A percentile compares a stretch with the other conserved stretches of the same genome.
phyloP scores from a whole-genome alignment of 2,113 vertebrate species.

The Pangasianodon gigas region DNA sequence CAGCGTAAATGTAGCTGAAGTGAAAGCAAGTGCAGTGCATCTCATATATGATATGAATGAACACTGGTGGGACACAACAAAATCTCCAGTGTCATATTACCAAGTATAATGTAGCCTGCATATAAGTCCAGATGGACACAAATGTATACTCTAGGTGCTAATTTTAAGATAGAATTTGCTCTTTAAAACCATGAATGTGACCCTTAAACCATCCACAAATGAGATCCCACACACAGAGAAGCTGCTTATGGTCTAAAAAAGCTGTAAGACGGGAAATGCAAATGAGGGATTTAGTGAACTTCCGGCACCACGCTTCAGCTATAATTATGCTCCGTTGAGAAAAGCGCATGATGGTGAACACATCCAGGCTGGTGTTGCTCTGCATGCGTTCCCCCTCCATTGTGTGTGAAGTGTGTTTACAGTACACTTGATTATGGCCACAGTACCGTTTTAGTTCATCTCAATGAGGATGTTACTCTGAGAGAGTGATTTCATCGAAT shows the following conservation, averaged over 20 bases:
- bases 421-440: not conserved
- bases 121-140: not conserved
- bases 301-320: not conserved
- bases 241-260: not conserved
- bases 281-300: not conserved
- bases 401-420: constrained; percentile 31
- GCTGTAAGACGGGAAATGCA: not conserved
- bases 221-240: not conserved
- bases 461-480: not conserved
- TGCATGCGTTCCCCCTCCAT: not conserved
- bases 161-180: not conserved
- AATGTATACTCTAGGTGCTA: not conserved
- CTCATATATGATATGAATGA: not conserved
- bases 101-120: not conserved
- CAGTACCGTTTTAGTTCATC: not conserved
- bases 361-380: not conserved
- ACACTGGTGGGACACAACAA: not conserved
- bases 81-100: not conserved
- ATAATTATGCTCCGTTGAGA: not conserved
- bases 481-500: not conserved
- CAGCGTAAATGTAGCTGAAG: not conserved
- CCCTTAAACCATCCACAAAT: not conserved
- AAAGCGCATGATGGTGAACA: not conserved
- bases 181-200: not conserved
- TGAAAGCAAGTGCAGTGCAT: not conserved